Base-by-base conservation (phyloP, 2,113 vertebrate genomes). In the Sminthopsis crassicaudata region DNA sequence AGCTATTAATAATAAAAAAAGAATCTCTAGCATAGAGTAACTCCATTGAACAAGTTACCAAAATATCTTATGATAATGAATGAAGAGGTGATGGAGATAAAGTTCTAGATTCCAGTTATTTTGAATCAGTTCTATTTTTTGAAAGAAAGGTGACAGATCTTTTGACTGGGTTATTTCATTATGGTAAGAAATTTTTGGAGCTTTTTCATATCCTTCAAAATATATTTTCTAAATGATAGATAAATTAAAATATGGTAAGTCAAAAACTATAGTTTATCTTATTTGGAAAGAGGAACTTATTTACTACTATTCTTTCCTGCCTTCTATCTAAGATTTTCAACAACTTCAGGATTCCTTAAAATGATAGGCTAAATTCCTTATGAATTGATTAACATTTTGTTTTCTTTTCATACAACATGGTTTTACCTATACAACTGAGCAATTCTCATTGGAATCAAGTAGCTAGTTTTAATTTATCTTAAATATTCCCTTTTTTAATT, bases 401-500 rank as follows among this genome's bases (percentile, higher is more conserved):
- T 10, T 1, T 23, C 26, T 14, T 14, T 48, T 48, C 0, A 0
- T 25, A 19, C 27, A 0, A 2, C 67, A 8, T 0, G 4, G 16
- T 6, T 90, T 51, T 24, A 67, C 54, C 4, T 0, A 0, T 12
- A 2, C 0, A 0, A 23, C 42, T 22, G 6, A 51, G 7, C 48
- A 36, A 12, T 23, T 0, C 53, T 51, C 24, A 7, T 1, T 89
- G 9, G 55, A 0, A 1, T 26, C 93, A 2, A 7, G 0, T 23
- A 0, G 0, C 4, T 0, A 0, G 23, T 1, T 36, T 42, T 92
- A 24, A 0, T 0, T 91, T 3, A 0, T 8, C 3, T 2, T 24
- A 89, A 0, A 1, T 0, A 0, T 30, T 26, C n/a, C n/a, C 0
- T 9, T 9, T 24, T 1, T 53, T n/a, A 48, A 8, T 90, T 91